phyloP scores from a whole-genome alignment of 2,888 invertebrate species.

The Trichogramma evanescens region DNA sequence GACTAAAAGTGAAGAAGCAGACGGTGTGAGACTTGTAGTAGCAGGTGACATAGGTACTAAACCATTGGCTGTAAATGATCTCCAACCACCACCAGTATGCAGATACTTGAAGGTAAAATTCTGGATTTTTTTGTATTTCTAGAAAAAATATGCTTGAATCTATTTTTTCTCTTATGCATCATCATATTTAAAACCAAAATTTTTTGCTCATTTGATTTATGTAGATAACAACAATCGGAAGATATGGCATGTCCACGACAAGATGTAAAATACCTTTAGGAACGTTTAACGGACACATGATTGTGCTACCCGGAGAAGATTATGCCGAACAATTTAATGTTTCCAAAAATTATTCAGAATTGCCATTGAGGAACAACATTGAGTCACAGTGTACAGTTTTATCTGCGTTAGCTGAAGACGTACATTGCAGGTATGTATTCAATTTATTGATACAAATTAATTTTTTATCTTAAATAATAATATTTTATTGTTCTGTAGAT shows the following conservation, averaged over 20 bases:
- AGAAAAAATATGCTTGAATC: constrained; percentile 11
- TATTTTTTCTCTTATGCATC: constrained; percentile 1
- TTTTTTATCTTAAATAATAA: neutral
- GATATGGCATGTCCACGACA: constrained; percentile 85
- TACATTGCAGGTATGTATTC: constrained; percentile 60
- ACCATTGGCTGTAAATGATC: constrained; percentile 77
- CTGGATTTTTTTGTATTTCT: constrained; percentile 2
- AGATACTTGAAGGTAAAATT: constrained; percentile 73
- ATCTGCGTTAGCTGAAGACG: constrained; percentile 68
- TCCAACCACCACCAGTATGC: constrained; percentile 85
- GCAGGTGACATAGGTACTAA: constrained; percentile 82
- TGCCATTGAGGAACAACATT: constrained; percentile 40
- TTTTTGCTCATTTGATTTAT: constrained; percentile 17
- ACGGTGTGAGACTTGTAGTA: constrained; percentile 75
- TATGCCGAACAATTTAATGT: constrained; percentile 41
- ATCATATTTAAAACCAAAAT: neutral
- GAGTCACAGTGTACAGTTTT: constrained; percentile 60
- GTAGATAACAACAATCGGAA: constrained; percentile 82
- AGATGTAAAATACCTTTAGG: constrained; percentile 86
- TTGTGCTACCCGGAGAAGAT: constrained; percentile 58
- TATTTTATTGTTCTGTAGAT: constrained; percentile 28
- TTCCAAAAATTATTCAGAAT: constrained; percentile 33
- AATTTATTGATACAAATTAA: neutral
- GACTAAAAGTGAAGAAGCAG: constrained; percentile 79
- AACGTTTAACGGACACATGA: constrained; percentile 87